A percentile compares a stretch with the other conserved stretches of the same genome.
Evolutionary conservation across 2,113 vertebrate genomes (phyloP).

Genomic region (Sciurus niger): DNA sequence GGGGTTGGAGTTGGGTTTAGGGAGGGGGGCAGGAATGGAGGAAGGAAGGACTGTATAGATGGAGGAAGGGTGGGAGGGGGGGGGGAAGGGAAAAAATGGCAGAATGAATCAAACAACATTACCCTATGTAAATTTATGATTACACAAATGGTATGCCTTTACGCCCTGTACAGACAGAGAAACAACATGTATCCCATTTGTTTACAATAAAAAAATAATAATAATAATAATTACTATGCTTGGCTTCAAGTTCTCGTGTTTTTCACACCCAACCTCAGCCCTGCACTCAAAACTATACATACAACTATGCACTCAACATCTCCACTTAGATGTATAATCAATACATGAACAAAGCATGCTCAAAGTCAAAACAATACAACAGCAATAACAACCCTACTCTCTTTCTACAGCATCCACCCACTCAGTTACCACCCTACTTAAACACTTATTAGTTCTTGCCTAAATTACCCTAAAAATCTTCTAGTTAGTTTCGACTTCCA

Average conservation of each 20-base stretch:
- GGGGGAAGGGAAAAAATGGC: no score
- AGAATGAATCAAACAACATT: no score
- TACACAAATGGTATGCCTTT: no score
- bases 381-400: neutral
- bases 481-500: neutral
- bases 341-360: neutral
- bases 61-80: no score
- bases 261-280: neutral
- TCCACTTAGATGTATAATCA: neutral
- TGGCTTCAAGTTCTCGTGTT: neutral
- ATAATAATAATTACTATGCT: no score
- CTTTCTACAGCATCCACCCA: neutral
- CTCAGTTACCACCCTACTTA: neutral
- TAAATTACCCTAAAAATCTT: neutral
- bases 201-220: no score
- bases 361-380: neutral
- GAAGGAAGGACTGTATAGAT: no score
- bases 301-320: neutral
- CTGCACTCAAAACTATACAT: neutral
- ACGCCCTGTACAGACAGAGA: no score
- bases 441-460: neutral
- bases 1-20: no score
- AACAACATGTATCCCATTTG: no score
- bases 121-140: no score
- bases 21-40: no score